Evolutionary conservation across 2,113 vertebrate species (phyloP).

Genomic region (Anguilla japonica): DNA sequence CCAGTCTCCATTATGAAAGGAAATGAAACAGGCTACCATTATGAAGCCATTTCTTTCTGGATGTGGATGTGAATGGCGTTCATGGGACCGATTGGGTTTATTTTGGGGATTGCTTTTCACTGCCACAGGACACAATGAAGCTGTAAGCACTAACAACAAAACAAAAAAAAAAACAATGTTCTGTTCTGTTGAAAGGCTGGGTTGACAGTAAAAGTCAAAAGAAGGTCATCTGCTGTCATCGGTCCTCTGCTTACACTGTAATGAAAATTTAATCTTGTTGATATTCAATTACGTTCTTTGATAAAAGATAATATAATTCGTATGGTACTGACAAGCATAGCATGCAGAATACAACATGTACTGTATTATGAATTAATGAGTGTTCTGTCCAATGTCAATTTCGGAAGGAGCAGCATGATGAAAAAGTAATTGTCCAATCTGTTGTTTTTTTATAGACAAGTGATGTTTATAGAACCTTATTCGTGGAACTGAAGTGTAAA

Average conservation of each 20-base stretch:
- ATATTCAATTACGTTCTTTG: slow-evolving; percentile 6
- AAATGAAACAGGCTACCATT: slow-evolving; percentile 23
- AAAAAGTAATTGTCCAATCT: neutral
- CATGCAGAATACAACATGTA: neutral
- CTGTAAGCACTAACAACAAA: slow-evolving; percentile 33
- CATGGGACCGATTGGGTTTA: neutral
- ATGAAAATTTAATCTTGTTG: neutral
- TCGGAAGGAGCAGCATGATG: neutral
- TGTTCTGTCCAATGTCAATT: neutral
- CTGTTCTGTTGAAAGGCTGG: slow-evolving; percentile 21
- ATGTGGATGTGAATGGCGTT: neutral
- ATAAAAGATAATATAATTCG: neutral
- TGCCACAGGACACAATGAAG: slow-evolving; percentile 3
- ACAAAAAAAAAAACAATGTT: slow-evolving; percentile 13
- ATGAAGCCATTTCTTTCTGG: slow-evolving; percentile 24
- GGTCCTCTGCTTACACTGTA: neutral
- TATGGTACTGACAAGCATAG: neutral
- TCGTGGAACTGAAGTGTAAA: neutral
- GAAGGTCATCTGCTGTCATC: slow-evolving; percentile 27
- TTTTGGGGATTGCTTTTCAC: slow-evolving; percentile 28
- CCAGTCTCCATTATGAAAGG: slow-evolving; percentile 13
- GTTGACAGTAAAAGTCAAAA: slow-evolving; percentile 30
- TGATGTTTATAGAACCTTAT: neutral
- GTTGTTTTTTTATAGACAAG: neutral
- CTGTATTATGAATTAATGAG: neutral